Conservation (phyloP, 2,888 invertebrate genomes). For the Melangyna quadrimaculata region DNA sequence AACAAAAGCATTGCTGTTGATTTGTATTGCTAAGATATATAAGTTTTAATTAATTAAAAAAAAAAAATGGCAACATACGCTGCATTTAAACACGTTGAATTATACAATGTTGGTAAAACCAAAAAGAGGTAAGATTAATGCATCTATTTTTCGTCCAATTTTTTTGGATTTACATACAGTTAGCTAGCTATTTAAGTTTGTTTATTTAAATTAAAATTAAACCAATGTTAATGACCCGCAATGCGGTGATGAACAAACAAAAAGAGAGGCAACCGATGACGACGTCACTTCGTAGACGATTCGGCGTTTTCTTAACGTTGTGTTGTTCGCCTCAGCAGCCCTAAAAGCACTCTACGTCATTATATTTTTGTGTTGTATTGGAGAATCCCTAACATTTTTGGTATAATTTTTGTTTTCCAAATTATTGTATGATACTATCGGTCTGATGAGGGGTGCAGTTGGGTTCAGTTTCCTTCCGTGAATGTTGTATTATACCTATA, state of each 20-base stretch:
- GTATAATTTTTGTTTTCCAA: neutral
- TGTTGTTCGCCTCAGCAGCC: conserved; percentile 8
- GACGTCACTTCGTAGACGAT: conserved; percentile 36
- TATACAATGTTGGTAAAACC: conserved; percentile 95
- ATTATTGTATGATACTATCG: neutral
- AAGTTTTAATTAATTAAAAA: conserved; percentile 36
- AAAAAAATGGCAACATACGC: conserved; percentile 92
- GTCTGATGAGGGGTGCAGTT: neutral
- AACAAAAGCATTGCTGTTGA: conserved; percentile 42
- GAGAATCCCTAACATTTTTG: conserved; percentile 25
- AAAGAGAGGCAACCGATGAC: neutral
- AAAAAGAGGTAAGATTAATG: conserved; percentile 91
- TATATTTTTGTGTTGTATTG: neutral
- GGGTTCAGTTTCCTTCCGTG: conserved; percentile 46
- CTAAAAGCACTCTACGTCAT: conserved; percentile 4
- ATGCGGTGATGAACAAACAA: conserved; percentile 35
- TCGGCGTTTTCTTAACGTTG: conserved; percentile 1
- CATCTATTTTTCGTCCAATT: neutral
- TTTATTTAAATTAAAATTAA: conserved; percentile 14
- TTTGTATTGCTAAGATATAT: conserved; percentile 28
- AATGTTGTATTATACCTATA: neutral
- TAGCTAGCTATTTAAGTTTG: conserved; percentile 1
- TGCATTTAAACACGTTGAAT: conserved; percentile 95
- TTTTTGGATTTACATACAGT: neutral
- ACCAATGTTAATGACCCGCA: conserved; percentile 55